phyloP scores from a whole-genome alignment of 1,140 invertebrate genomes.

The Hylaeus anthracinus region DNA sequence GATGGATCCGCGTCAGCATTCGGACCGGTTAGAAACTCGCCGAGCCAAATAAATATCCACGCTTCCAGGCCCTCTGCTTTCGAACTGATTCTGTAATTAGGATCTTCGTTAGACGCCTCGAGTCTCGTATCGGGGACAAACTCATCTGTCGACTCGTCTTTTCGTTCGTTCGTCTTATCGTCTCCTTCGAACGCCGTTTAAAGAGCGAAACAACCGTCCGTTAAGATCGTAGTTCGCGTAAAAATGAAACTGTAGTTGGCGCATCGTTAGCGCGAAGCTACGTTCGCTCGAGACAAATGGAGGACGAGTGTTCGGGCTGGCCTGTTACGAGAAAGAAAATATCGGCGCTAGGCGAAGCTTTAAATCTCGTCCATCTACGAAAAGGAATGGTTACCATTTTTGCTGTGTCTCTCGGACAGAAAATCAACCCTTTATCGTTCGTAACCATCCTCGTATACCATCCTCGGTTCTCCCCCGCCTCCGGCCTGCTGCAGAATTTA shows the following conservation, averaged over 20 bases:
- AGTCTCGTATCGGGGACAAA: neutral
- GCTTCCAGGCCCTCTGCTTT: neutral
- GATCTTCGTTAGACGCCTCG: neutral
- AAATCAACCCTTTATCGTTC: slow-evolving; percentile 1
- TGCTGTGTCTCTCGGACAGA: too few species aligned
- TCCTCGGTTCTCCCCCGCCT: neutral
- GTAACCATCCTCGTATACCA: too few species aligned
- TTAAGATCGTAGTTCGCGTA: too few species aligned
- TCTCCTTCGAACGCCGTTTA: neutral
- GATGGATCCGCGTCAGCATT: slow-evolving; percentile 38
- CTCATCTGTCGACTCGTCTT: too few species aligned
- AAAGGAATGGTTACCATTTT: too few species aligned
- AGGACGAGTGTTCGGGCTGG: too few species aligned
- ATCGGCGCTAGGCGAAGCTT: too few species aligned
- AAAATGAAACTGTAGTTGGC: too few species aligned
- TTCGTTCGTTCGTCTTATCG: neutral
- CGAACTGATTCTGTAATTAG: slow-evolving; percentile 13
- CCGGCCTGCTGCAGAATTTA: neutral
- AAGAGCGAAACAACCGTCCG: neutral
- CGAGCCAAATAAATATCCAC: slow-evolving; percentile 32
- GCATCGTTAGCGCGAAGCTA: too few species aligned
- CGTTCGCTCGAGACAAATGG: too few species aligned
- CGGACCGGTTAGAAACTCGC: slow-evolving; percentile 11
- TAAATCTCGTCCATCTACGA: too few species aligned
- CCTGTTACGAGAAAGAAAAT: too few species aligned